phyloP scores from a whole-genome alignment of 2,888 invertebrate species.

The Tachina lurida region DNA sequence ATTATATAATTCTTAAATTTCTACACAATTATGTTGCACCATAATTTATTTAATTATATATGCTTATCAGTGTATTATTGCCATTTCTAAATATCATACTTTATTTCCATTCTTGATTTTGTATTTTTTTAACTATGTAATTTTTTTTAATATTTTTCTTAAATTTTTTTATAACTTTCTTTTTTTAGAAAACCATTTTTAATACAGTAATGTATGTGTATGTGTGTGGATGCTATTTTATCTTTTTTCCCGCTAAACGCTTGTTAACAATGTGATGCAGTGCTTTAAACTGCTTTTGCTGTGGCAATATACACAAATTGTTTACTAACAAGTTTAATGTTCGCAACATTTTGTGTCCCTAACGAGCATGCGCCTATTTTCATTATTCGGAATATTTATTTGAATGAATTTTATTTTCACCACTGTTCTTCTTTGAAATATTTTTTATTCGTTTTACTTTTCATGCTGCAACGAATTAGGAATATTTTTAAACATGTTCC shows the following conservation, averaged over 20 bases:
- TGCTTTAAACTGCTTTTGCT: conserved; percentile 44
- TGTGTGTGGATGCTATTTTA: not conserved
- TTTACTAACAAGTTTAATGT: not conserved
- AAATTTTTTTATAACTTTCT: not conserved
- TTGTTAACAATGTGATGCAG: conserved; percentile 61
- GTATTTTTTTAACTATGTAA: too few relatives aligned
- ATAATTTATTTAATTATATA: too few relatives aligned
- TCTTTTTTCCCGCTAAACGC: conserved; percentile 34
- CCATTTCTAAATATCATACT: too few relatives aligned
- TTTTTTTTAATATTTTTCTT: too few relatives aligned
- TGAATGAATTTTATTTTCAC: conserved; percentile 64
- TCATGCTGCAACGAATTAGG: not conserved
- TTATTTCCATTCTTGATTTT: too few relatives aligned
- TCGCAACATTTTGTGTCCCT: conserved; percentile 25
- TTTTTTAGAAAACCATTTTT: not conserved
- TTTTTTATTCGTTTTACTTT: not conserved
- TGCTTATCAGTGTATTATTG: too few relatives aligned
- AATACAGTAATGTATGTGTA: not conserved
- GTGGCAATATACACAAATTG: conserved; percentile 5
- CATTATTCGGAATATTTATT: conserved; percentile 52
- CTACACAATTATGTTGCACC: too few relatives aligned
- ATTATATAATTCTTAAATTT: too few relatives aligned
- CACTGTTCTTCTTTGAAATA: conserved; percentile 6
- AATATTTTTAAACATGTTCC: not conserved
- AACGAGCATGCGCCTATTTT: conserved; percentile 52